Evolutionary conservation across 2,888 invertebrate genomes (phyloP), one percentile per base, ranked within the genome.

Genomic region (Catonia carolina): DNA sequence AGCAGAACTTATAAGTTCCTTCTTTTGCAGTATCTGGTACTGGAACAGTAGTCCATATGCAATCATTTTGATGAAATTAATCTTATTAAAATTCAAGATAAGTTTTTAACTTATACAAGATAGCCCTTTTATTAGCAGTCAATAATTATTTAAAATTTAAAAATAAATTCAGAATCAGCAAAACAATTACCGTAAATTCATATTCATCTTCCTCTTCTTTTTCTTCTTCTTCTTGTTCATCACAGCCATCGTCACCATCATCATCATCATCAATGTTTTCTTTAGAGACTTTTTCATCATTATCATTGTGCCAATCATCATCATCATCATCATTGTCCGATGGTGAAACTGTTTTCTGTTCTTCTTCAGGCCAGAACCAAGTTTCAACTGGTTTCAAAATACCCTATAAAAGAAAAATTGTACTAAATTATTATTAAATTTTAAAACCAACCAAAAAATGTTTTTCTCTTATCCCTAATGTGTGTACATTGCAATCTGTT

Each of bases 331-430:
- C 66, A 17, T 64, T 57, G 2, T 63, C 51, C n/a, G n/a, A n/a
- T n/a, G n/a, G n/a, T n/a, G n/a, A n/a, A 22, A 41, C 8, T 2
- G 27, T 50, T 17, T 62, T 63, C 5, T 27, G 27, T 27, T 27
- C 27, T 6, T 27, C 4, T 53, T 69, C 70, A 60, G 74, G 81
- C 80, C 74, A 80, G 68, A 74, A 88, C 79, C 71, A 87, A 59
- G 66, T 73, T 71, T 77, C 81, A 67, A 69, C 75, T 72, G 66
- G 80, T 70, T 71, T 74, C 70, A 68, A 75, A 73, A 69, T 75
- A 71, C 63, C 67, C 75, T 78, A 56, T 59, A 69, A 69, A 61
- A 64, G 59, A 60, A 35, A 50, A 54, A 35, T 3, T 41, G 17
- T 35, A 41, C 8, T n/a, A 41, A 18, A 35, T 23, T 1, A 20